These are phyloP conservation scores for Apis mellifera DNA, from an alignment of 1,140 invertebrate genomes.

Conservation along the genomic window Amel_HAv3.1 CM009941.2:11211001-11211500, in stretches of 20 bases:
- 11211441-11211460: conserved; percentile 63
- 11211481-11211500: conserved; percentile 62
- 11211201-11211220: background rate
- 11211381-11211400: conserved; percentile 36
- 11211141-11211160: background rate
- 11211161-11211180: background rate
- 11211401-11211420: conserved; percentile 62
- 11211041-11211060: background rate
- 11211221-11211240: background rate
- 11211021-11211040: no score
- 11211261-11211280: conserved; percentile 3
- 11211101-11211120: background rate
- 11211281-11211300: conserved; percentile 11
- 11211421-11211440: conserved; percentile 61
- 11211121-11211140: no score
- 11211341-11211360: conserved; percentile 45
- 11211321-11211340: conserved; percentile 35
- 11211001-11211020: no score
- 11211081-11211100: background rate
- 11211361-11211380: conserved; percentile 52
- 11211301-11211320: conserved; percentile 20
- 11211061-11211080: background rate
- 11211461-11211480: conserved; percentile 66
- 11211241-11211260: background rate
- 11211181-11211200: background rate